These are phyloP conservation scores for Synodontis membranacea DNA, from an alignment of 2,113 vertebrate species.

Conservation along the genomic window DNA sequence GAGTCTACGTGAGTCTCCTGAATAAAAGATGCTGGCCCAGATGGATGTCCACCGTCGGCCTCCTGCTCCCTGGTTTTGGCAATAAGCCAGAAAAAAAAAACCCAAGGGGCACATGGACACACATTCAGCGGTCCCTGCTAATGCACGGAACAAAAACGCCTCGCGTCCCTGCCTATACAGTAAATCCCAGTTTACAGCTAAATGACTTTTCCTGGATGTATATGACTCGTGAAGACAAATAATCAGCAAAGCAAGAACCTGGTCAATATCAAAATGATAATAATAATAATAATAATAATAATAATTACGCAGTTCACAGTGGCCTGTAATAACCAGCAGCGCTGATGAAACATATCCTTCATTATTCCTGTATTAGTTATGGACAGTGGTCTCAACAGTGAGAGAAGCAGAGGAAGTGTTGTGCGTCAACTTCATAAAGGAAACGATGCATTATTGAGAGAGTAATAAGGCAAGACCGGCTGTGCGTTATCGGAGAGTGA, in stretches of 20 bases:
- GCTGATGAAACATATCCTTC: background rate
- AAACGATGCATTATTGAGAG: slow-evolving; percentile 72
- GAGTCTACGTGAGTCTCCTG: slow-evolving; percentile 70
- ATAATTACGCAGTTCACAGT: background rate
- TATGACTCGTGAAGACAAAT: background rate
- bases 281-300: background rate
- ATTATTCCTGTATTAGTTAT: background rate
- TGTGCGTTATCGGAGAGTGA: slow-evolving; percentile 44
- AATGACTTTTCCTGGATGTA: background rate
- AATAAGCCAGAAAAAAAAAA: slow-evolving; percentile 33
- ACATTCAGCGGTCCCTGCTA: background rate
- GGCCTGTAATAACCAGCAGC: background rate
- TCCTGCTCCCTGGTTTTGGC: slow-evolving; percentile 66
- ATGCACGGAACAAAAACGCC: background rate
- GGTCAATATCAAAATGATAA: background rate
- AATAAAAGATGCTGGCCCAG: slow-evolving; percentile 77
- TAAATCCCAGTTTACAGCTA: background rate
- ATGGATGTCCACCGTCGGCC: slow-evolving; percentile 73
- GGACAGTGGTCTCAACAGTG: background rate
- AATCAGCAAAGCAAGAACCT: background rate
- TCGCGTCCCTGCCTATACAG: background rate
- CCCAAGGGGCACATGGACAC: background rate
- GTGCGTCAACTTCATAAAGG: slow-evolving; percentile 71
- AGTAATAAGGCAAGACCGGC: slow-evolving; percentile 64
- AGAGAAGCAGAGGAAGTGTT: slow-evolving; percentile 54